These are phyloP conservation scores for Enteromius mattozi DNA, from an alignment of 2,797 vertebrate genomes.

Conservation along the genomic window DNA sequence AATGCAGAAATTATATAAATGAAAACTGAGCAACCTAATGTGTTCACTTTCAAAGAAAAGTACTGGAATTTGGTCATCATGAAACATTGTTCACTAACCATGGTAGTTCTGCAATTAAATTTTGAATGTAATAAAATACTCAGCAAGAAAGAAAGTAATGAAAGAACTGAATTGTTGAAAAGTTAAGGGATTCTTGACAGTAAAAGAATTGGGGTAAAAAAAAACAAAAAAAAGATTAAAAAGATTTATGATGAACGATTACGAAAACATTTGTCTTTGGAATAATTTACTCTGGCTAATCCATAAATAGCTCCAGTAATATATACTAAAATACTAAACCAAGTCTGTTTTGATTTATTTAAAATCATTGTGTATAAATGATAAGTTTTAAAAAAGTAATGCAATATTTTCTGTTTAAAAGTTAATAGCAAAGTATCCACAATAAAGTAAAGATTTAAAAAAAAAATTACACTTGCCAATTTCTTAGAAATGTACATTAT, in stretches of 20 bases:
- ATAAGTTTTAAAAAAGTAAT: neutral
- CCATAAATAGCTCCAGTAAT: neutral
- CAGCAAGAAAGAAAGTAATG: neutral
- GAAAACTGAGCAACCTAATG: slow-evolving; percentile 48
- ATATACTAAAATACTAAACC: neutral
- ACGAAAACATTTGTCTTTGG: neutral
- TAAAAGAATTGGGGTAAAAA: neutral
- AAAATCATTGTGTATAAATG: neutral
- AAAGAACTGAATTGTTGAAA: neutral
- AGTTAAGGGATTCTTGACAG: neutral
- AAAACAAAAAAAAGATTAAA: neutral
- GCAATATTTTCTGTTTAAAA: neutral
- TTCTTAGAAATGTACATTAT: neutral
- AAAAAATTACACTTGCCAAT: neutral
- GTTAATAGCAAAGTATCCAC: neutral
- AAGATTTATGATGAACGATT: neutral
- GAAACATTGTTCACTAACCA: neutral
- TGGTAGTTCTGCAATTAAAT: neutral
- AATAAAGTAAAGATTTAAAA: neutral
- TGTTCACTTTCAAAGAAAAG: slow-evolving; percentile 5
- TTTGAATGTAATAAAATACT: neutral
- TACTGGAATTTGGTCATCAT: neutral
- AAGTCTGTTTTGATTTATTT: neutral
- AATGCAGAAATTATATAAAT: slow-evolving; percentile 51
- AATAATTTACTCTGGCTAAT: neutral